A percentile compares a stretch with the other conserved stretches of the same genome.
Evolutionary conservation across 2,888 invertebrate species (phyloP).

Genomic region (Clistopyga incitator): DNA sequence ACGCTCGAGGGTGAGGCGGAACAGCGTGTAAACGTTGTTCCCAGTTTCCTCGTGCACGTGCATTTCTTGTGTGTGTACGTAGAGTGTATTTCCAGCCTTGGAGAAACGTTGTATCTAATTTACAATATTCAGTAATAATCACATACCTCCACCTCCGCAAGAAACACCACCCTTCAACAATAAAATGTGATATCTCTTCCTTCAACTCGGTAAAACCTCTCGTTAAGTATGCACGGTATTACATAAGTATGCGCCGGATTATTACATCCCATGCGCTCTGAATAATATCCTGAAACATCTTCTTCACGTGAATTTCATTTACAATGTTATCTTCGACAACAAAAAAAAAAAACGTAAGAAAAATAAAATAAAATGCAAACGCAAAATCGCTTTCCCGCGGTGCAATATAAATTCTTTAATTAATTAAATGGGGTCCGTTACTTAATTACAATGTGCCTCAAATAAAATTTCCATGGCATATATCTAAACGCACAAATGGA

Average conservation of each 20-base stretch:
- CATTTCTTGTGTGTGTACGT: neutral
- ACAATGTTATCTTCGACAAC: neutral
- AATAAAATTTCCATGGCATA: neutral
- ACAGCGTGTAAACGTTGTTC: slow-evolving; percentile 7
- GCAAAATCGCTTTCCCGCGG: too few species aligned
- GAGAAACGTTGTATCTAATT: slow-evolving; percentile 22
- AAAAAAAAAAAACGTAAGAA: neutral
- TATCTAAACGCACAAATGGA: neutral
- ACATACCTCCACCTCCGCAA: neutral
- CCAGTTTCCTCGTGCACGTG: slow-evolving; percentile 5
- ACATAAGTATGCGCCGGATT: neutral
- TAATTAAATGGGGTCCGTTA: too few species aligned
- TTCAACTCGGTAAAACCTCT: neutral
- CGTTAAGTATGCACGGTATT: neutral
- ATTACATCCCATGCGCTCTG: neutral
- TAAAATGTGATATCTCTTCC: neutral
- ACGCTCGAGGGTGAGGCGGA: neutral
- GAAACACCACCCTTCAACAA: neutral
- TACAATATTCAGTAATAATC: slow-evolving; percentile 27
- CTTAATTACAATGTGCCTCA: neutral
- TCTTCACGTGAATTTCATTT: neutral
- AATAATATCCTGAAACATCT: neutral
- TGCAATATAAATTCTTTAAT: too few species aligned
- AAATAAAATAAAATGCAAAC: too few species aligned
- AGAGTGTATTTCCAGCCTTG: neutral